phyloP scores from a whole-genome alignment of 2,797 vertebrate species.

The Apogon talboti region DNA sequence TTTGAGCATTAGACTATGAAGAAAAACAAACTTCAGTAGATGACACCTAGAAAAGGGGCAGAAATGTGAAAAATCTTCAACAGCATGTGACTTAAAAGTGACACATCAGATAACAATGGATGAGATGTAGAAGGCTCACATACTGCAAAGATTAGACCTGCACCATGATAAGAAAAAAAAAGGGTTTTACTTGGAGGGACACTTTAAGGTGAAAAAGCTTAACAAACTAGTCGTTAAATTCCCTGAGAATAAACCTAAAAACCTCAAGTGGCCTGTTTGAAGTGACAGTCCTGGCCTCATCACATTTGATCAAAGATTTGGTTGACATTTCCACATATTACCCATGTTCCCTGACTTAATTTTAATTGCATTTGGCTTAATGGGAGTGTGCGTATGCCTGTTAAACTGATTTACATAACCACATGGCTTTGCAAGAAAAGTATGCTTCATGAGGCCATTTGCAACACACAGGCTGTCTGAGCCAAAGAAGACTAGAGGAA shows the following conservation, averaged over 20 bases:
- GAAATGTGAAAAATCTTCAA: neutral
- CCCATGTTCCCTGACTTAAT: constrained; percentile 2
- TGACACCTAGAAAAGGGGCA: neutral
- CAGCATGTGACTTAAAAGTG: constrained; percentile 8
- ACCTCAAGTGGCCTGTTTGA: constrained; percentile 7
- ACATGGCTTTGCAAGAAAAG: constrained; percentile 5
- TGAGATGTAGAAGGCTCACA: constrained; percentile 6
- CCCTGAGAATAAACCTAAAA: neutral
- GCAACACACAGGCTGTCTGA: constrained; percentile 18
- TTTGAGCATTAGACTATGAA: neutral
- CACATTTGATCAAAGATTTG: constrained; percentile 3
- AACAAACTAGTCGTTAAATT: neutral
- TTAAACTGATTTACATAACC: constrained; percentile 12
- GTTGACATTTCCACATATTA: constrained; percentile 10
- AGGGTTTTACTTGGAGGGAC: constrained; percentile 6
- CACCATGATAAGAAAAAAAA: neutral
- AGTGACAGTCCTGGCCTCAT: neutral
- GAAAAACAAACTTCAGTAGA: neutral
- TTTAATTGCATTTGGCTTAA: constrained; percentile 28
- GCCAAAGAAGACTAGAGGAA: constrained; percentile 14
- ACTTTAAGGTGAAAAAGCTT: constrained; percentile 6
- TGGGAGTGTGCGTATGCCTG: neutral
- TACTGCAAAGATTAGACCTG: constrained; percentile 4
- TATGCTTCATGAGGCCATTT: constrained; percentile 17
- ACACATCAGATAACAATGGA: constrained; percentile 14